Evolutionary conservation across 2,888 invertebrate species (phyloP).

Genomic region (Suillia variegata): DNA sequence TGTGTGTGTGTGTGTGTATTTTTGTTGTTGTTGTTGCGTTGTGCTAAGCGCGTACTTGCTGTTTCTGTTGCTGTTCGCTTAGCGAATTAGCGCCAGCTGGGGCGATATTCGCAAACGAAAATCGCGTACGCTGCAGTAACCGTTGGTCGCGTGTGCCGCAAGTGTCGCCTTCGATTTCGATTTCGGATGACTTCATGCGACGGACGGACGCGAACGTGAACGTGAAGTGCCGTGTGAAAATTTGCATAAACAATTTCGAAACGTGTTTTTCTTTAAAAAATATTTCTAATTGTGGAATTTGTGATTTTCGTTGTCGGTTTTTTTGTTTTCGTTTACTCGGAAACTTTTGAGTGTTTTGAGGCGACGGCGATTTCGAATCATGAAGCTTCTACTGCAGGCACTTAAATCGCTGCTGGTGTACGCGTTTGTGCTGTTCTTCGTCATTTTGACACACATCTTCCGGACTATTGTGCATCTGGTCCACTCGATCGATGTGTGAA

Average conservation of each 20-base stretch:
- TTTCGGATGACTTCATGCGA: not conserved
- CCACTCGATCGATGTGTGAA: slow-evolving; percentile 32
- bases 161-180: not conserved
- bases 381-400: slow-evolving; percentile 37
- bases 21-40: not conserved
- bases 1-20: not conserved
- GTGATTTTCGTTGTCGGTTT: too few species aligned
- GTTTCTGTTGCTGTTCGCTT: not conserved
- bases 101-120: too few species aligned
- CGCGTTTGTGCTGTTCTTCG: slow-evolving; percentile 38
- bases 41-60: not conserved
- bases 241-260: too few species aligned
- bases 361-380: too few species aligned
- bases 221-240: not conserved
- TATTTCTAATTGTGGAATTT: too few species aligned
- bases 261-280: too few species aligned
- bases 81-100: not conserved
- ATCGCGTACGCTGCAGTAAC: not conserved
- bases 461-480: slow-evolving; percentile 33
- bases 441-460: slow-evolving; percentile 34
- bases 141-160: too few species aligned
- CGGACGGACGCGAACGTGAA: not conserved
- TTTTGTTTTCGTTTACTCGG: too few species aligned
- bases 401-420: slow-evolving; percentile 35
- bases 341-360: too few species aligned